phyloP scores from a whole-genome alignment of 2,797 vertebrate genomes.

The Pangasius sanitwongsei region DNA sequence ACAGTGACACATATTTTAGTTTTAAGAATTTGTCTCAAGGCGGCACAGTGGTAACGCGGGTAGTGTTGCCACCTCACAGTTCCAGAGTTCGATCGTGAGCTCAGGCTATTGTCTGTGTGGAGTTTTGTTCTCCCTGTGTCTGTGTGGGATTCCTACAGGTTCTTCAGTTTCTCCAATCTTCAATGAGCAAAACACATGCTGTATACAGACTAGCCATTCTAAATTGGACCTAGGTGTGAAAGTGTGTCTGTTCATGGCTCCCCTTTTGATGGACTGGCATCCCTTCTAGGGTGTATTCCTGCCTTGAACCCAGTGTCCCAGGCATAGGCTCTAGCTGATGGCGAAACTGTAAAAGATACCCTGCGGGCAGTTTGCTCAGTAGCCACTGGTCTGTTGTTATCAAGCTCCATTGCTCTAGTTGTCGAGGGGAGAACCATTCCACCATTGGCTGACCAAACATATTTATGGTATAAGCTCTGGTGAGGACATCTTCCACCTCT shows the following conservation, averaged over 20 bases:
- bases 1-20: background rate
- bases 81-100: background rate
- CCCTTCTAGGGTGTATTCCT: background rate
- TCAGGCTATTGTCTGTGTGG: background rate
- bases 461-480: background rate
- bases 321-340: background rate
- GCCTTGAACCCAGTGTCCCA: background rate
- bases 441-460: background rate
- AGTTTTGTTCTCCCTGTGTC: background rate
- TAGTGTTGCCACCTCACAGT: background rate
- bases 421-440: background rate
- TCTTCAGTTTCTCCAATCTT: background rate
- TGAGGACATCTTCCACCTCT: background rate
- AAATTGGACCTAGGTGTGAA: background rate
- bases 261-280: background rate
- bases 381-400: background rate
- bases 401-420: background rate
- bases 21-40: background rate
- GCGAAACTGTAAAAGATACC: background rate
- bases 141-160: background rate
- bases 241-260: background rate
- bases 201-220: background rate
- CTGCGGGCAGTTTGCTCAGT: background rate
- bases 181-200: background rate
- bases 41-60: background rate